These are phyloP conservation scores for Pedionomus torquatus DNA, from an alignment of 2,113 vertebrate genomes.

Conservation along the genomic window DNA sequence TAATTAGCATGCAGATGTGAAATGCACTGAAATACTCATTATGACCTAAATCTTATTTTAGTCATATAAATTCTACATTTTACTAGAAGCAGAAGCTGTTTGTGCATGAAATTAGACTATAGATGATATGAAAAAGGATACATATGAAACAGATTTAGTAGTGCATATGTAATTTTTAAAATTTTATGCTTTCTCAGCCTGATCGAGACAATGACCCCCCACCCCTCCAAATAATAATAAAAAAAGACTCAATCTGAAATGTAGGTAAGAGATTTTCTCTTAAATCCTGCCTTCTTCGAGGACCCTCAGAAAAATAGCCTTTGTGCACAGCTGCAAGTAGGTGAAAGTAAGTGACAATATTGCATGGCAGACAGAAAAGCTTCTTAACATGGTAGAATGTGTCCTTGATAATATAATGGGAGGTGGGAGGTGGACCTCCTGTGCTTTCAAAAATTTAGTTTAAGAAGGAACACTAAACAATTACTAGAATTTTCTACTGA, in stretches of 20 bases:
- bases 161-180: neutral
- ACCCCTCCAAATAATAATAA: rapidly evolving
- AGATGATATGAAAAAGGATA: neutral
- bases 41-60: constrained; percentile 1
- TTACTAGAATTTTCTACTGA: neutral
- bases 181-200: neutral
- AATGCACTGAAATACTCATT: constrained; percentile 29
- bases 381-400: neutral
- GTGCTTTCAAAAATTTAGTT: neutral
- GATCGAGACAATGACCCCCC: neutral
- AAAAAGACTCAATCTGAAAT: neutral
- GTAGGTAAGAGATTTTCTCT: neutral
- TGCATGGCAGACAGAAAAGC: neutral
- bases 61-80: neutral
- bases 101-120: neutral
- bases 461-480: neutral
- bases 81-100: neutral
- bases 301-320: neutral
- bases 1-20: constrained; percentile 25
- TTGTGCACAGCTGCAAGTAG: neutral
- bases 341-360: neutral
- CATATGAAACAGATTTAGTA: neutral
- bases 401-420: neutral
- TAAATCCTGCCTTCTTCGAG: neutral
- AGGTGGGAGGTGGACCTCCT: neutral